Evolutionary conservation across 2,888 invertebrate genomes (phyloP).

Genomic region (Andrena dorsata): DNA sequence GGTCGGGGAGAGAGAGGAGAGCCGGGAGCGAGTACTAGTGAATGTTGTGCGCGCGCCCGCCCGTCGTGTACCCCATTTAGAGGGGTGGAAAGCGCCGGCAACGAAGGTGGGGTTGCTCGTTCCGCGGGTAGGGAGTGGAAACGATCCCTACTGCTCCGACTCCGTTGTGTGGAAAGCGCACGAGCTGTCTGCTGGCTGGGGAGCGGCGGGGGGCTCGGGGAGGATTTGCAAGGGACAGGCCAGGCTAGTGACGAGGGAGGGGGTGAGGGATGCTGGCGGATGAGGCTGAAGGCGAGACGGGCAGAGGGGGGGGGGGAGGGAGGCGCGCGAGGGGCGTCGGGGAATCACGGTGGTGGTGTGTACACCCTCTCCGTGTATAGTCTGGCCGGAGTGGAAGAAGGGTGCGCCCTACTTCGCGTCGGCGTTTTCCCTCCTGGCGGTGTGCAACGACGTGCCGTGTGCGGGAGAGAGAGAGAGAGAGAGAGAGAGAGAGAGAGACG

Average conservation of each 20-base stretch:
- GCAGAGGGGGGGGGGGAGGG: slow-evolving; percentile 31
- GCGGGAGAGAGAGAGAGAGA: slow-evolving; percentile 59
- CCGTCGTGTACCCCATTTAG: slow-evolving; percentile 52
- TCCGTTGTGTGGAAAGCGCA: slow-evolving; percentile 53
- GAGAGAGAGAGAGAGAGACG: slow-evolving; percentile 56
- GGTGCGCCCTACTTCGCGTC: slow-evolving; percentile 83
- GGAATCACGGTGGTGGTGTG: slow-evolving; percentile 75
- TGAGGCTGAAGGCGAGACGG: slow-evolving; percentile 61
- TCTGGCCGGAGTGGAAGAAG: slow-evolving; percentile 76
- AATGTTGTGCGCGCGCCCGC: slow-evolving; percentile 61
- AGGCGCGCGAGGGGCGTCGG: slow-evolving; percentile 65
- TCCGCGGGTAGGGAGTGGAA: slow-evolving; percentile 59
- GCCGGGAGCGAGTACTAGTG: slow-evolving; percentile 23
- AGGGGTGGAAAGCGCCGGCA: slow-evolving; percentile 55
- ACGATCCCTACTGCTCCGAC: slow-evolving; percentile 61
- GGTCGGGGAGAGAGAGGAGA: slow-evolving; percentile 46
- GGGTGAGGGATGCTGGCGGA: slow-evolving; percentile 58
- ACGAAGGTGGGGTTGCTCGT: slow-evolving; percentile 63
- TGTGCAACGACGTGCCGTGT: slow-evolving; percentile 60
- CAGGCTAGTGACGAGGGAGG: slow-evolving; percentile 32
- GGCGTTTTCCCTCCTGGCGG: slow-evolving; percentile 76
- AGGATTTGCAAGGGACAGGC: slow-evolving; percentile 27
- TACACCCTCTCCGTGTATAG: slow-evolving; percentile 64
- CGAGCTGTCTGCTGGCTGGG: slow-evolving; percentile 60
- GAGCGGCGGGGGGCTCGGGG: slow-evolving; percentile 41